Evolutionary conservation across 2,888 invertebrate species (phyloP), one percentile per base, ranked within the genome.

Genomic region (Drosophila melanosoma): DNA sequence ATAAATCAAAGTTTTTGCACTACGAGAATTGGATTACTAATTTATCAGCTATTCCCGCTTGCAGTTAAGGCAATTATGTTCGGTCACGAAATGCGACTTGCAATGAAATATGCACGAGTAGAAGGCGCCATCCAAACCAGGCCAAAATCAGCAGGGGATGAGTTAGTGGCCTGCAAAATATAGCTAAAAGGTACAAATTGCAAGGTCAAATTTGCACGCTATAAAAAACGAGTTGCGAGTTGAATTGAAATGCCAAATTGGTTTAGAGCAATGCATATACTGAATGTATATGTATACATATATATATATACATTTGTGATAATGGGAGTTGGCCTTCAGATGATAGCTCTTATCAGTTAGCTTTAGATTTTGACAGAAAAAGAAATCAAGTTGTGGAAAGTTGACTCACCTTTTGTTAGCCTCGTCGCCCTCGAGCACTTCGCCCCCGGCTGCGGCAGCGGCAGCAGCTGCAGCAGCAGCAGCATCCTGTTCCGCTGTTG

Each of bases 401-500:
- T 58, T 61, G 42, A 83, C 90, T 90, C 80, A 93, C 93, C 93
- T 93, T 78, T 93, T 93, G 76, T 87, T 91, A 69, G 85, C 93
- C 51, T 93, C 93, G 76, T 92, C 92, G 72, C 91, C 93, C 66
- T 92, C 93, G 72, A 91, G 81, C 69, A 75, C 91, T 75, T 89
- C 92, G 56, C 87, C 88, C 53, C 74, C 79, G 53, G 84, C 85
- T 4, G 79, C 83, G 51, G 84, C 89, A 68, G 88, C 83, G 70
- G 81, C 81, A 68, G 54, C 53, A 12, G 53, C 53, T 11, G 54
- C 54, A 17, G 54, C 38, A 38, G 36, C 87, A 69, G 88, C 85
- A 75, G 81, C 81, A 69, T 90, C 87, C 66, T 87, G 87, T 58
- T 90, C 90, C 12, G 95, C 73, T 95, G 95, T 93, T 95, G 86